phyloP scores from a whole-genome alignment of 2,113 vertebrate genomes.

The Xiphorhynchus elegans region DNA sequence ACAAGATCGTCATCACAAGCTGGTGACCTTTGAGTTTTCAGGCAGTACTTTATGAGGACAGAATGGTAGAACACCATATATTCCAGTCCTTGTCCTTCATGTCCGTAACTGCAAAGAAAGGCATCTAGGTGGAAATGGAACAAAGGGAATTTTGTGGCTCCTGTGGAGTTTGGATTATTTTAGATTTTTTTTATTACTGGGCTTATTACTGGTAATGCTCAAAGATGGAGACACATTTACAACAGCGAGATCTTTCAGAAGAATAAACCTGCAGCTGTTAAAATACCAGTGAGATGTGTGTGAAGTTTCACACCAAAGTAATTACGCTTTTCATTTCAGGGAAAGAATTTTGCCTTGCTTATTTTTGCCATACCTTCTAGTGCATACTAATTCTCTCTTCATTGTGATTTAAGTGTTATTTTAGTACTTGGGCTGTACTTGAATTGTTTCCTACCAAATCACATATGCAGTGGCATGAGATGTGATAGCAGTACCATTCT shows the following conservation, averaged over 20 bases:
- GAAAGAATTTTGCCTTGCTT: not conserved
- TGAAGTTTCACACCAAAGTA: not conserved
- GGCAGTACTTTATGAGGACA: not conserved
- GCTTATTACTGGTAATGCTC: not conserved
- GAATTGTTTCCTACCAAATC: not conserved
- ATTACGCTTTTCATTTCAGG: not conserved
- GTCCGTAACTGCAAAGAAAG: not conserved
- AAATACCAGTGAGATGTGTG: not conserved
- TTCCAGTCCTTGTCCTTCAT: not conserved
- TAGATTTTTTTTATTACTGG: not conserved
- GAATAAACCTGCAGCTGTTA: not conserved
- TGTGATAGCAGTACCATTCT: not conserved
- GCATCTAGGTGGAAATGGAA: not conserved
- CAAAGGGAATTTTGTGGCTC: not conserved
- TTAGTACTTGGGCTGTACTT: not conserved
- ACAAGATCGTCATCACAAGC: fast-evolving
- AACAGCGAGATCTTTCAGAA: not conserved
- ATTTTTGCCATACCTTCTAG: not conserved
- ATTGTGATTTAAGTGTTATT: not conserved
- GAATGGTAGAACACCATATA: not conserved
- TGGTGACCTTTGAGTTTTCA: not conserved
- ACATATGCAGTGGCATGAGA: not conserved
- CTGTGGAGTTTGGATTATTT: not conserved
- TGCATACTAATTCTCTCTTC: not conserved
- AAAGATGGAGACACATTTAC: not conserved